Base-by-base conservation (phyloP, 2,888 invertebrate species). In the Tenthredo scrophulariae region DNA sequence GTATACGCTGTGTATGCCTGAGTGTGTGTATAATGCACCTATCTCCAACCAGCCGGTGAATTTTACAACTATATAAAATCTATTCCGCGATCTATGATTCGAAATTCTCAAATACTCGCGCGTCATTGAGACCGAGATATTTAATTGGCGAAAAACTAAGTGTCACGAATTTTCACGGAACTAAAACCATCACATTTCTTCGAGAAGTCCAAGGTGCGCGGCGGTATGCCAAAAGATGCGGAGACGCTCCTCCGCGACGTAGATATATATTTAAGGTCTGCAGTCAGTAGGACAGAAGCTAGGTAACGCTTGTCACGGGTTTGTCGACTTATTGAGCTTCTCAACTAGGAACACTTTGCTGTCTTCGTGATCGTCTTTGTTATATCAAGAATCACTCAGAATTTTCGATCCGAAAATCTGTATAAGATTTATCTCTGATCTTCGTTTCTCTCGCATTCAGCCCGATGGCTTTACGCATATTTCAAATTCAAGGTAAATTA, bases 401-500 rank as follows among this genome's bases (percentile, higher is more conserved):
- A 22, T 43, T 74, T 74, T 18, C 22, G 22, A 43, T 15, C 13
- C 72, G 5, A n/a, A 74, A 26, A 26, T 43, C n/a, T 7, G 9
- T 5, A 43, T 13, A 74, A 22, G 43, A 74, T 74, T 74, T 1
- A 43, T 74, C 72, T 74, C 43, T 22, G n/a, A n/a, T 9, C 10
- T 22, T n/a, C 40, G 29, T 33, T 15, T 33, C 33, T 67, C 67
- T 67, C 18, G 26, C 18, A 6, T 10, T 33, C 10, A 74, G 43
- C 40, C 72, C 33, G 22, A 91, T 91, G 90, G 87, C 90, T 85
- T 87, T 91, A 79, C 87, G 89, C 84, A 88, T 91, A 84, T 88
- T 88, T 84, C 88, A 89, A 83, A 90, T 90, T 83, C 89, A 87
- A 91, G 90, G 91, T 91, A 89, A 90, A 86, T 79, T 85, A 67